A percentile compares a stretch with the other conserved stretches of the same genome.
Evolutionary conservation across 2,888 invertebrate genomes (phyloP).

Genomic region (Fragum fragum): DNA sequence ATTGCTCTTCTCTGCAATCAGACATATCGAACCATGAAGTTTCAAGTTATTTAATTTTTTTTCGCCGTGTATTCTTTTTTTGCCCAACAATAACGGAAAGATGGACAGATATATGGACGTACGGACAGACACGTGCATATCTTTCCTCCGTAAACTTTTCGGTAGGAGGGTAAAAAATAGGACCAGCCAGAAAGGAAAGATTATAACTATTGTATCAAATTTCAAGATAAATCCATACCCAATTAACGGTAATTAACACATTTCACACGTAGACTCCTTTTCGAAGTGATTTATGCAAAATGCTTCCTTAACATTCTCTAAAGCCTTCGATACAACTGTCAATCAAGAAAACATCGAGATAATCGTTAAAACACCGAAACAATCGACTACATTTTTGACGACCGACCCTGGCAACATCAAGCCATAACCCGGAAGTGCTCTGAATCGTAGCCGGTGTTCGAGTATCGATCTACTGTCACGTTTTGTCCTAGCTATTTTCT

Average conservation of each 20-base stretch:
- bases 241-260: neutral
- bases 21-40: too few relatives aligned
- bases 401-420: constrained; percentile 15
- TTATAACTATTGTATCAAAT: too few relatives aligned
- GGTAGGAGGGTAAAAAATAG: too few relatives aligned
- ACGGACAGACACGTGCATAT: too few relatives aligned
- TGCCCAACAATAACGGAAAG: too few relatives aligned
- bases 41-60: too few relatives aligned
- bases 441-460: neutral
- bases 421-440: constrained; percentile 20
- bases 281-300: neutral
- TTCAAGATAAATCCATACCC: neutral
- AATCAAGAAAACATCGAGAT: neutral
- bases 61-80: too few relatives aligned
- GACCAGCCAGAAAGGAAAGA: too few relatives aligned
- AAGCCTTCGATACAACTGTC: neutral
- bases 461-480: neutral
- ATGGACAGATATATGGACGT: too few relatives aligned
- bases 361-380: neutral
- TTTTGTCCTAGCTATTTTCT: neutral
- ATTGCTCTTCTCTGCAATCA: too few relatives aligned
- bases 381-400: neutral
- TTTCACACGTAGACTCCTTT: neutral
- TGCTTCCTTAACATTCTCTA: neutral
- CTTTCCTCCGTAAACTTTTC: too few relatives aligned